Percentiles rank a stretch among this genome's conserved stretches.
Conservation (phyloP, 2,888 invertebrate genomes). For the Toxonevra muliebris region DNA sequence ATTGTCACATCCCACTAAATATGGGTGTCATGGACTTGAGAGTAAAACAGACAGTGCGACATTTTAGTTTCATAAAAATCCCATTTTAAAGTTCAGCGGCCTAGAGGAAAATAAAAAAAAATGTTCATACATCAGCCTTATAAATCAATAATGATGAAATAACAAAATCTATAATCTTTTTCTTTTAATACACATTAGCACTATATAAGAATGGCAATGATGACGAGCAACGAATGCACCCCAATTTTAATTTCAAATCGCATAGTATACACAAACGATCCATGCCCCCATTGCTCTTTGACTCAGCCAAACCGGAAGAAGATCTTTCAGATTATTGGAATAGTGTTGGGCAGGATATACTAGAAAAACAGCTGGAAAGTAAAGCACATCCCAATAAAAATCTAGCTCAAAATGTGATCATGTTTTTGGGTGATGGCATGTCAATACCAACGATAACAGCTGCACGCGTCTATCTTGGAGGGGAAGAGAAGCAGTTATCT, state of each 20-base stretch:
- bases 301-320: conserved; percentile 52
- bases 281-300: conserved; percentile 58
- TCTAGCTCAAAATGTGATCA: conserved; percentile 71
- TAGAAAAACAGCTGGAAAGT: conserved; percentile 61
- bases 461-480: conserved; percentile 79
- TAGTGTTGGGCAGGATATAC: conserved; percentile 63
- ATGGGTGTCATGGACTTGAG: no score
- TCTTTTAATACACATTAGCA: no score
- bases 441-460: conserved; percentile 84
- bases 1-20: no score
- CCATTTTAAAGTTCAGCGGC: no score
- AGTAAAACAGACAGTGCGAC: no score
- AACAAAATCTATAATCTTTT: no score
- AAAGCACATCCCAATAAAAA: conserved; percentile 58
- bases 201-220: no score
- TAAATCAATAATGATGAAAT: no score
- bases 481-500: conserved; percentile 77
- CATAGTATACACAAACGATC: conserved; percentile 57
- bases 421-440: conserved; percentile 88
- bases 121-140: no score
- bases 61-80: no score
- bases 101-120: no score
- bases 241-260: conserved; percentile 43
- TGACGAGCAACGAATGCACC: conserved; percentile 59
- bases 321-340: conserved; percentile 66